Conservation (phyloP, 2,888 invertebrate species). For the Tetragonula carbonaria region DNA sequence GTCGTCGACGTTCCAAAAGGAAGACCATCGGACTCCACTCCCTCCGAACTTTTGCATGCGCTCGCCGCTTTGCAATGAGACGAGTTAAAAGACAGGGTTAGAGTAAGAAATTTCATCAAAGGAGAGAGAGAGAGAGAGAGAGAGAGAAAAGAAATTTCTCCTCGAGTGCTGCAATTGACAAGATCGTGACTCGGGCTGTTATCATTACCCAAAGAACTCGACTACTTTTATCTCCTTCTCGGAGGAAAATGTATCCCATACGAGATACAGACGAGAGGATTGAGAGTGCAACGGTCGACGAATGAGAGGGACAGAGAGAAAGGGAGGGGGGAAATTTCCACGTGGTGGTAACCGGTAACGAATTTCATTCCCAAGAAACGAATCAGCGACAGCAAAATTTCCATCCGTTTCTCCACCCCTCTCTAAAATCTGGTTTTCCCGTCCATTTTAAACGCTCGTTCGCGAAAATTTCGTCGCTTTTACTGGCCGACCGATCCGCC, state of each 20-base stretch:
- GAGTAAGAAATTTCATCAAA: background rate
- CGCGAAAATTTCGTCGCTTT: background rate
- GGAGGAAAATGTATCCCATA: slow-evolving; percentile 15
- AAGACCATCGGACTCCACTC: background rate
- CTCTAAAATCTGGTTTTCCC: background rate
- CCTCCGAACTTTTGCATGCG: no score
- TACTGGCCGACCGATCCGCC: background rate
- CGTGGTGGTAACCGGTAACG: slow-evolving; percentile 21
- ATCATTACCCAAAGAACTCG: slow-evolving; percentile 5
- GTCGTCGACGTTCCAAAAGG: background rate
- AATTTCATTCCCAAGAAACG: slow-evolving; percentile 32
- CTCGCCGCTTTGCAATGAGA: no score
- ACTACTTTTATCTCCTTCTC: background rate
- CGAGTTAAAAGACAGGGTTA: background rate
- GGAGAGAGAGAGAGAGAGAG: background rate
- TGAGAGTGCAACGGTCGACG: slow-evolving; percentile 10
- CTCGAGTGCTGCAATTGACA: slow-evolving; percentile 48
- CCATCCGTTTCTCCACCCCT: no score
- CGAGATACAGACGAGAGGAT: slow-evolving; percentile 4
- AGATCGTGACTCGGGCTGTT: slow-evolving; percentile 24
- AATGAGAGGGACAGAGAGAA: background rate
- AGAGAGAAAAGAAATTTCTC: background rate
- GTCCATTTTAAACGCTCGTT: slow-evolving; percentile 19
- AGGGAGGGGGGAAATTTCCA: background rate
- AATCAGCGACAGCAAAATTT: background rate